These are phyloP conservation scores for Aegithalos caudatus DNA, from an alignment of 2,113 vertebrate species.

Conservation along the genomic window DNA sequence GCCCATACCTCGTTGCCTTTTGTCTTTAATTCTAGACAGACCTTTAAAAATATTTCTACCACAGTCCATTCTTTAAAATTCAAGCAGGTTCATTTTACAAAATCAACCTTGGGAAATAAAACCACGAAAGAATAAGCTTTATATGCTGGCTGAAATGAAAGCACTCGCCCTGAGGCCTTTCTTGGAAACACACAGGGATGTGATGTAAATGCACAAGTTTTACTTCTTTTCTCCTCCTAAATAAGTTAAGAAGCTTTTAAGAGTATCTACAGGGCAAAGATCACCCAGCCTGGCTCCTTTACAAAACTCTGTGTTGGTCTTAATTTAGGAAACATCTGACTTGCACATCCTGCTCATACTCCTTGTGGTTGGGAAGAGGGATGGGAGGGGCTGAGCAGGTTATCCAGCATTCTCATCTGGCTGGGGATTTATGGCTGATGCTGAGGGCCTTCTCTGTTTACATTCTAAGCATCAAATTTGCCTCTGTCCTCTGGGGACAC, in stretches of 20 bases:
- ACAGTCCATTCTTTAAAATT: neutral
- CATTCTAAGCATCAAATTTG: neutral
- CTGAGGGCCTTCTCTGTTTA: neutral
- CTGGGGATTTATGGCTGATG: neutral
- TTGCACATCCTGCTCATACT: neutral
- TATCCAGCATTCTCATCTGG: neutral
- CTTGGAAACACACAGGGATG: neutral
- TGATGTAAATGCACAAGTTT: neutral
- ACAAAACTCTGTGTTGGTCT: neutral
- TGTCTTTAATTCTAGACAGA: neutral
- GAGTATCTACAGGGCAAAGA: neutral
- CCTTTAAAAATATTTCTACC: neutral
- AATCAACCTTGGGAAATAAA: neutral
- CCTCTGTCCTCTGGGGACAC: neutral
- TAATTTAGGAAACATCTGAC: neutral
- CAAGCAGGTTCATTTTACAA: neutral
- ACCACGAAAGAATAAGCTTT: neutral
- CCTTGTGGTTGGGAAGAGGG: neutral
- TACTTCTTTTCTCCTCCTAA: neutral
- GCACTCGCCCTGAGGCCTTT: neutral
- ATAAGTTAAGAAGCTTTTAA: constrained; percentile 1
- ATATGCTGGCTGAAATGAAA: neutral
- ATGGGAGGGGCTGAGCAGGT: neutral
- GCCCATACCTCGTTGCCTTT: neutral
- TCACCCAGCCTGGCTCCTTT: neutral